A percentile compares a stretch with the other conserved stretches of the same genome.
Conservation (phyloP, 2,888 invertebrate genomes). For the Nephrocerus scutellatus region DNA sequence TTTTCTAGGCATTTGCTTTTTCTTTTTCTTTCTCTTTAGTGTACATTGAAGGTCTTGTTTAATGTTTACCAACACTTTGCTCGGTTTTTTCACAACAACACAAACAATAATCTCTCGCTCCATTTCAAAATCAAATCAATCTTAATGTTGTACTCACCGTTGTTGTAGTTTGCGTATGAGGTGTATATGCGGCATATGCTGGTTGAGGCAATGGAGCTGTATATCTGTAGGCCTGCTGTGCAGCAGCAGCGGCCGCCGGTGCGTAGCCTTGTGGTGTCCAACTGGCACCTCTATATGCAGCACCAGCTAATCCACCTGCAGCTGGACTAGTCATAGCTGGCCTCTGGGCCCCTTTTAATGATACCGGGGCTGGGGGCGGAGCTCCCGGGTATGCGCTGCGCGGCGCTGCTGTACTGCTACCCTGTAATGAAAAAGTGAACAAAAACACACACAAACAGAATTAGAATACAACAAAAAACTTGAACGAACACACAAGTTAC, state of each 20-base stretch:
- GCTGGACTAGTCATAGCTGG: slow-evolving; percentile 49
- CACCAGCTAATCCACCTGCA: slow-evolving; percentile 47
- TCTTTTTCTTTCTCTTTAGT: no score
- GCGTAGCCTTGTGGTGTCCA: slow-evolving; percentile 49
- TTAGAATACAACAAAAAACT: not conserved
- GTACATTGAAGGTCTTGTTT: no score
- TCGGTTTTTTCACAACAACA: no score
- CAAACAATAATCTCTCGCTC: no score
- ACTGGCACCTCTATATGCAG: slow-evolving; percentile 47
- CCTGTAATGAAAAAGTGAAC: slow-evolving; percentile 29
- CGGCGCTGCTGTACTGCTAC: slow-evolving; percentile 39
- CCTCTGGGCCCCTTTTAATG: slow-evolving; percentile 47
- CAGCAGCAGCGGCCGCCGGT: slow-evolving; percentile 42
- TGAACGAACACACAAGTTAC: not conserved
- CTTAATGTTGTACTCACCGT: slow-evolving; percentile 48
- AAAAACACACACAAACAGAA: slow-evolving; percentile 3
- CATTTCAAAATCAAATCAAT: no score
- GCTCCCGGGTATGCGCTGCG: slow-evolving; percentile 47
- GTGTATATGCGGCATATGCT: slow-evolving; percentile 48
- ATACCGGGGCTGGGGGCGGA: slow-evolving; percentile 46
- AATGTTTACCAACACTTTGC: no score
- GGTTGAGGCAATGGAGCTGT: slow-evolving; percentile 47
- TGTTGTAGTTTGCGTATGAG: slow-evolving; percentile 46
- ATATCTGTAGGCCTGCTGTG: slow-evolving; percentile 47
- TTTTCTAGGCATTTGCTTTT: no score